These are phyloP conservation scores for Embiotoca jacksoni DNA, from an alignment of 2,113 vertebrate species.

Conservation along the genomic window DNA sequence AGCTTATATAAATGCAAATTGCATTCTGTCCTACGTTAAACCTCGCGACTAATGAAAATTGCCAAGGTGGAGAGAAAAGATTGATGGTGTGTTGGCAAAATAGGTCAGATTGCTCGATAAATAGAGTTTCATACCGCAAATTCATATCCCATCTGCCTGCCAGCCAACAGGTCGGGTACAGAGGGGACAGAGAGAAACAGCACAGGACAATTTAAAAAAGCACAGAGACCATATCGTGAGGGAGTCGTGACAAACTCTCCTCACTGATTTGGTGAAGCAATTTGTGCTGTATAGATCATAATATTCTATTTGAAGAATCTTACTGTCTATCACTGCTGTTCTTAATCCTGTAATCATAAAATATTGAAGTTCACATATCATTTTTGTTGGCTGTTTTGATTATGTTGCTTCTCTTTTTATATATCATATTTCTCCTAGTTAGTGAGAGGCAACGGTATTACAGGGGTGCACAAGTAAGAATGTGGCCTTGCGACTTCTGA, in stretches of 20 bases:
- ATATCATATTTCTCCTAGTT: too few relatives aligned
- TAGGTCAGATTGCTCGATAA: conserved; percentile 80
- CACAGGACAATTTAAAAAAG: not conserved
- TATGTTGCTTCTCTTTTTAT: too few relatives aligned
- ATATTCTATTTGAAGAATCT: not conserved
- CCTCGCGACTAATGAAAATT: conserved; percentile 80
- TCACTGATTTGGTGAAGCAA: not conserved
- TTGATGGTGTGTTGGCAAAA: conserved; percentile 70
- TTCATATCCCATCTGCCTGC: conserved; percentile 50
- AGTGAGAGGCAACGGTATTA: too few relatives aligned
- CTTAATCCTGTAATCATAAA: too few relatives aligned
- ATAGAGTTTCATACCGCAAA: conserved; percentile 62
- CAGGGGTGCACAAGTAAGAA: too few relatives aligned
- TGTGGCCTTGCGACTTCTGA: too few relatives aligned
- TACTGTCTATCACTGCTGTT: not conserved
- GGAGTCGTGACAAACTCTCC: not conserved
- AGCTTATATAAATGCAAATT: conserved; percentile 89
- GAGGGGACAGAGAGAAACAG: not conserved
- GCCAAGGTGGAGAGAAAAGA: conserved; percentile 73
- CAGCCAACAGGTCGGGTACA: conserved; percentile 47
- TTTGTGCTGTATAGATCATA: too few relatives aligned
- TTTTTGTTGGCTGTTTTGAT: too few relatives aligned
- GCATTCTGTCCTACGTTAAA: conserved; percentile 84
- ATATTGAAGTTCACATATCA: not conserved
- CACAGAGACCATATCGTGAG: not conserved